phyloP scores from a whole-genome alignment of 2,113 vertebrate species.

The Rhabdornis inornatus region DNA sequence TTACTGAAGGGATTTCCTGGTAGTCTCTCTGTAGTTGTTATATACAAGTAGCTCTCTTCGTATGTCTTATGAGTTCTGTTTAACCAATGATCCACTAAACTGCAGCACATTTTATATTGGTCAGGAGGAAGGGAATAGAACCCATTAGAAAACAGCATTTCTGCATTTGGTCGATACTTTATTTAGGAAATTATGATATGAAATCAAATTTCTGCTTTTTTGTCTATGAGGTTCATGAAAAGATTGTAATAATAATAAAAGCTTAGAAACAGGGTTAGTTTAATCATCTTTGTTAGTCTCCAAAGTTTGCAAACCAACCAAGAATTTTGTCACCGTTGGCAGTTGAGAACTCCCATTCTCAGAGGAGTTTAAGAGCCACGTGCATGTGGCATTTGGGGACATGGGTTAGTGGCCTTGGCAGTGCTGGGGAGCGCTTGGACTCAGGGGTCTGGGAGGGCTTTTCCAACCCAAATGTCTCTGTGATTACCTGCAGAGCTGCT shows the following conservation, averaged over 20 bases:
- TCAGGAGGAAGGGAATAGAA: not conserved
- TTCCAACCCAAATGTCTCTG: not conserved
- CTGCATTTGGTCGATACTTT: not conserved
- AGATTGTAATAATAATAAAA: not conserved
- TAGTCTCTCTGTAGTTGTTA: not conserved
- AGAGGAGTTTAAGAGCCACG: not conserved
- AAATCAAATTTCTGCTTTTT: not conserved
- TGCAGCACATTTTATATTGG: not conserved
- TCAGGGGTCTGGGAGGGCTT: not conserved
- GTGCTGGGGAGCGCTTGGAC: not conserved
- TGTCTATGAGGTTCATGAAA: not conserved
- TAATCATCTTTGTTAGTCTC: not conserved
- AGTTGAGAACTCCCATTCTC: not conserved
- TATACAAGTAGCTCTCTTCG: not conserved
- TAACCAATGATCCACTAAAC: not conserved
- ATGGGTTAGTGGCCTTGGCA: not conserved
- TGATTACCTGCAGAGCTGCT: not conserved
- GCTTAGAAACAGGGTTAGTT: not conserved
- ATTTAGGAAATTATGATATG: not conserved
- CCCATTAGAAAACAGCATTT: not conserved
- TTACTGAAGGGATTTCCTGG: not conserved
- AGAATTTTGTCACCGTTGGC: too few relatives aligned
- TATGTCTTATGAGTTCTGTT: not conserved
- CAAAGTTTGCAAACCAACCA: not conserved
- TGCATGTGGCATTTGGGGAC: not conserved